Percentiles rank a stretch among this genome's conserved stretches.
Evolutionary conservation across 2,888 invertebrate genomes (phyloP).

Genomic region (Pocota personata): DNA sequence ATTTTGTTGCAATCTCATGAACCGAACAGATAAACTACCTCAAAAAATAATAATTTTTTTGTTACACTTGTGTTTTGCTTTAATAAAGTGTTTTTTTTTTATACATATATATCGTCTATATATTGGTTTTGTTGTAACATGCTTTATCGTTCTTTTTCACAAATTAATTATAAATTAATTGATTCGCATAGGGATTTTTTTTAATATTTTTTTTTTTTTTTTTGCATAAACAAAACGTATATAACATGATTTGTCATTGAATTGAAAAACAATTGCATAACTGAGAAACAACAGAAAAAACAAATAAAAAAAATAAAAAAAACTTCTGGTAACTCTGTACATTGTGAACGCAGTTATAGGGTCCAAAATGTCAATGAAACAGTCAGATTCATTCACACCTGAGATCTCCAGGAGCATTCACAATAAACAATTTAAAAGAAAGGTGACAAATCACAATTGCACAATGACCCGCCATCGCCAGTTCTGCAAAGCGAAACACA

Average conservation of each 20-base stretch:
- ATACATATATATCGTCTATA: conserved; percentile 55
- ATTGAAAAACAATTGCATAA: conserved; percentile 10
- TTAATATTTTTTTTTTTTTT: conserved; percentile 44
- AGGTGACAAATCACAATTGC: conserved; percentile 89
- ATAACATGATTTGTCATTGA: conserved; percentile 57
- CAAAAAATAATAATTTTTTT: conserved; percentile 43
- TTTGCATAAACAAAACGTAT: conserved; percentile 30
- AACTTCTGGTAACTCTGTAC: conserved; percentile 13
- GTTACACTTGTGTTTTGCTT: conserved; percentile 69
- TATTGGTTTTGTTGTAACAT: conserved; percentile 37
- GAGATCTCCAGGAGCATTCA: neutral
- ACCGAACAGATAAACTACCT: conserved; percentile 59
- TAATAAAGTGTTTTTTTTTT: conserved; percentile 46
- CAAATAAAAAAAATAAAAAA: neutral
- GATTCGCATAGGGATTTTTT: conserved; percentile 82
- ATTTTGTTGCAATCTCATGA: conserved; percentile 65
- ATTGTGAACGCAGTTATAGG: neutral
- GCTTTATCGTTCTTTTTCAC: conserved; percentile 74
- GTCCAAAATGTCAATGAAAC: neutral
- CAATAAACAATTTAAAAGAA: conserved; percentile 79
- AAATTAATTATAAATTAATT: conserved; percentile 83
- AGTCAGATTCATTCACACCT: neutral
- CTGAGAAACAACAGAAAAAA: conserved; percentile 14
- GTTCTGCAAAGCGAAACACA: conserved; percentile 87
- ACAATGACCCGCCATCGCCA: conserved; percentile 90